Evolutionary conservation across 2,888 invertebrate species (phyloP), one percentile per base, ranked within the genome.

Genomic region (Drosophila meridiana): DNA sequence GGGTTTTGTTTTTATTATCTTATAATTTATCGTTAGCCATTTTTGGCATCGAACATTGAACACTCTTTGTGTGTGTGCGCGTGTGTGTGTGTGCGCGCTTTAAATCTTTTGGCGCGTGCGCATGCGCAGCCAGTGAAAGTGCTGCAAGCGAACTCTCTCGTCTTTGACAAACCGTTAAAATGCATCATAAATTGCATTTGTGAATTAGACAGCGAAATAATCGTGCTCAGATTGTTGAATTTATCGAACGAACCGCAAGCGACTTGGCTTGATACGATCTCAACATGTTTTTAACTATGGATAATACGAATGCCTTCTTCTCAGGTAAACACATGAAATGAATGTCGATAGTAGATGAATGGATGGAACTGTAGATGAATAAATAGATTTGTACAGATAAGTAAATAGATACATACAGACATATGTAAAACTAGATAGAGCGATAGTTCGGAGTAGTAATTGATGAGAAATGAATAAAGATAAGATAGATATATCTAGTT

Each of bases 251-350:
- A 64, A 62, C 45, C 40, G 43, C 11, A 47, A 53, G n/a, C 20
- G 9, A 55, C 36, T 26, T 2, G 43, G 47, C 32, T 30, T 26
- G 26, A 43, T 0, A 60, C 58, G 45, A 77, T 56, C 73, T 72
- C 82, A 92, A 83, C 73, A 93, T 93, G 93, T 93, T 93, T 90
- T 89, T 93, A 47, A 91, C 92, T 68, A 89, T 93, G 91, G 93
- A 93, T 91, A 92, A 91, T 78, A 80, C 91, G 45, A 92, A 92
- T 72, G 85, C 92, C 13, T 92, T 93, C 76, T 91, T 93, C 87
- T 93, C 93, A 91, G 93, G 93, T 93, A 92, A 76, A 64, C 7
- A 3, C 28, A 11, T 6, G 20, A 38, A 6, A 34, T 14, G 6
- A 38, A 26, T 7, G 8, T 4, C 0, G 4, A 4, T 0, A 9